Percentiles rank a stretch among this genome's conserved stretches.
phyloP scores from a whole-genome alignment of 2,888 invertebrate species.

The Notodonta dromedarius region DNA sequence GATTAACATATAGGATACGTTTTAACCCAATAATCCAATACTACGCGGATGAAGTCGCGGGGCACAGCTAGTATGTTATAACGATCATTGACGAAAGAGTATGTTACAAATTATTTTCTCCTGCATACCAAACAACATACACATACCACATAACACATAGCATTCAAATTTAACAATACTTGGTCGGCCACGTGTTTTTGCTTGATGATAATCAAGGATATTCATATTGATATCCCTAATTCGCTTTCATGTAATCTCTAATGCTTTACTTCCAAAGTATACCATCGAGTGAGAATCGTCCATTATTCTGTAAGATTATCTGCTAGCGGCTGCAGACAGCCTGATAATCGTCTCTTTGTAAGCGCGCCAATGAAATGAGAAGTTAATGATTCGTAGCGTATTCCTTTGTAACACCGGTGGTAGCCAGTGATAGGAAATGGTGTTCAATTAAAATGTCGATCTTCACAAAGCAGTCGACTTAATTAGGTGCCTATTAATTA shows the following conservation, averaged over 20 bases:
- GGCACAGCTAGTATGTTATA: no score
- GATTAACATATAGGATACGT: no score
- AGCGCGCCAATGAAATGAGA: slow-evolving; percentile 54
- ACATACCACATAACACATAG: no score
- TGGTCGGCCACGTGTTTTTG: no score
- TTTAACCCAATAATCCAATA: no score
- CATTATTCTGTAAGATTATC: slow-evolving; percentile 36
- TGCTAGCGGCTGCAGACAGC: slow-evolving; percentile 38
- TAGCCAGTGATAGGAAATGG: slow-evolving; percentile 49
- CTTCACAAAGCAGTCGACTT: slow-evolving; percentile 26
- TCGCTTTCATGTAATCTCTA: not conserved
- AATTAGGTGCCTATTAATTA: slow-evolving; percentile 25
- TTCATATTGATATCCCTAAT: no score
- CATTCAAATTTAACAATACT: no score
- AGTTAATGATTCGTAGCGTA: slow-evolving; percentile 65
- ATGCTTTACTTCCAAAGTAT: not conserved
- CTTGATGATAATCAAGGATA: no score
- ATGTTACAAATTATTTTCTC: no score
- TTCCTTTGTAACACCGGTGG: slow-evolving; percentile 51
- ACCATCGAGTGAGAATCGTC: slow-evolving; percentile 8
- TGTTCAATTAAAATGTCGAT: slow-evolving; percentile 45
- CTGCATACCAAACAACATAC: no score
- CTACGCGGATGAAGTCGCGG: no score
- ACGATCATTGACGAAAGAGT: no score
- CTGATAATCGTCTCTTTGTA: slow-evolving; percentile 45